Evolutionary conservation across 2,888 invertebrate genomes (phyloP).

Genomic region (Chrysotoxum bicinctum): DNA sequence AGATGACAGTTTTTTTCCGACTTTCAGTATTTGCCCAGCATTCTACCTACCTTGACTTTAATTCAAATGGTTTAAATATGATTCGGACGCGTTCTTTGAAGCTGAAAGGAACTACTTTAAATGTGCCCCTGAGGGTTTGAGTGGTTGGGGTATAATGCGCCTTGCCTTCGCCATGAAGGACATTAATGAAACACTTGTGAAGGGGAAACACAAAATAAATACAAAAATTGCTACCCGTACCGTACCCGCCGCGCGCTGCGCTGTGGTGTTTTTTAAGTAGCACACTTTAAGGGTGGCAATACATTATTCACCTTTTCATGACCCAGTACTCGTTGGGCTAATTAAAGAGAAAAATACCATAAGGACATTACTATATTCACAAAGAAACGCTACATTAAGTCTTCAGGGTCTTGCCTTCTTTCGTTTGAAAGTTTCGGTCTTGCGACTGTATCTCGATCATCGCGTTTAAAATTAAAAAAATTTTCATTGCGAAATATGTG

Average conservation of each 20-base stretch:
- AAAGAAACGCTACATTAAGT: conserved; percentile 1
- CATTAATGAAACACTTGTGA: conserved; percentile 3
- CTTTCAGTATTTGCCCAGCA: not conserved
- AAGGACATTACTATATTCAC: conserved; percentile 29
- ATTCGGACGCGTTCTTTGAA: not conserved
- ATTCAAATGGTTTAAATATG: conserved; percentile 39
- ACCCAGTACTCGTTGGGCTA: conserved; percentile 38
- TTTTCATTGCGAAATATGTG: conserved; percentile 20
- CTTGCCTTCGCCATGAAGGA: not conserved
- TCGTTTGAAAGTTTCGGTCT: not conserved
- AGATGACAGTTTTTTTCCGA: not conserved
- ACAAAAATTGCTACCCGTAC: conserved; percentile 7
- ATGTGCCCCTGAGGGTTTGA: not conserved
- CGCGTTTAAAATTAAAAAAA: conserved; percentile 19
- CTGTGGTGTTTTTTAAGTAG: conserved; percentile 5
- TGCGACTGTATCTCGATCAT: not conserved
- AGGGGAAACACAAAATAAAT: not conserved
- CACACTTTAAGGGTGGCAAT: conserved; percentile 5
- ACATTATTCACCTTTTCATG: conserved; percentile 38
- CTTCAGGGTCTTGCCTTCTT: not conserved
- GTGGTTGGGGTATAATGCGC: no score
- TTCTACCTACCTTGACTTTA: not conserved
- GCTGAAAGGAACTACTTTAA: not conserved
- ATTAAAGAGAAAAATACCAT: conserved; percentile 45
- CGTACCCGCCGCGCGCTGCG: no score